phyloP scores from a whole-genome alignment of 2,113 vertebrate species.

The Muntiacus reevesi region DNA sequence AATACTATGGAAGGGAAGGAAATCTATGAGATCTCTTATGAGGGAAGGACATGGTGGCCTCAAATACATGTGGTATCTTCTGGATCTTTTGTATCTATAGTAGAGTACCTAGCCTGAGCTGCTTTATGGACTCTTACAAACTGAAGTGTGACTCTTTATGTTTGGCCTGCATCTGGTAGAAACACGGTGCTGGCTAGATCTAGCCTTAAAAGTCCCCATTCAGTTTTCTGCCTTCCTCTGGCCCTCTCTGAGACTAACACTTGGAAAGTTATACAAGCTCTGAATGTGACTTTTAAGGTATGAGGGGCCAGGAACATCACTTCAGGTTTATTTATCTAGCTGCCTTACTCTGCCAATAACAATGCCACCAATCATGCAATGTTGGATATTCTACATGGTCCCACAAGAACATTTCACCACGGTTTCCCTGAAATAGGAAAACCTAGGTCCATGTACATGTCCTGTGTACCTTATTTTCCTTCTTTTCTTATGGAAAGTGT shows the following conservation, averaged over 20 bases:
- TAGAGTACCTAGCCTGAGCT: neutral
- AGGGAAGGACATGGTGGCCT: neutral
- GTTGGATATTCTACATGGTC: neutral
- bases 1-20: neutral
- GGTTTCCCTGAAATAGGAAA: neutral
- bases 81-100: neutral
- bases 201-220: neutral
- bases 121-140: neutral
- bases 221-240: neutral
- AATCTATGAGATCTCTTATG: neutral
- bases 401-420: neutral
- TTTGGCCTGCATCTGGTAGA: neutral
- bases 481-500: neutral
- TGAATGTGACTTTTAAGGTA: neutral
- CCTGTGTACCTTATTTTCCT: neutral
- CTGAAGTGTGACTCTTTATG: neutral
- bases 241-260: neutral
- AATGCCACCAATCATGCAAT: neutral
- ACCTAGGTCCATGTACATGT: neutral
- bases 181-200: neutral
- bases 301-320: neutral
- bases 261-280: neutral
- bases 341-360: neutral
- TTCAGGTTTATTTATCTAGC: neutral
- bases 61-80: neutral